These are phyloP conservation scores for Gouania willdenowi DNA, from an alignment of 2,797 vertebrate species.

Conservation along the genomic window DNA sequence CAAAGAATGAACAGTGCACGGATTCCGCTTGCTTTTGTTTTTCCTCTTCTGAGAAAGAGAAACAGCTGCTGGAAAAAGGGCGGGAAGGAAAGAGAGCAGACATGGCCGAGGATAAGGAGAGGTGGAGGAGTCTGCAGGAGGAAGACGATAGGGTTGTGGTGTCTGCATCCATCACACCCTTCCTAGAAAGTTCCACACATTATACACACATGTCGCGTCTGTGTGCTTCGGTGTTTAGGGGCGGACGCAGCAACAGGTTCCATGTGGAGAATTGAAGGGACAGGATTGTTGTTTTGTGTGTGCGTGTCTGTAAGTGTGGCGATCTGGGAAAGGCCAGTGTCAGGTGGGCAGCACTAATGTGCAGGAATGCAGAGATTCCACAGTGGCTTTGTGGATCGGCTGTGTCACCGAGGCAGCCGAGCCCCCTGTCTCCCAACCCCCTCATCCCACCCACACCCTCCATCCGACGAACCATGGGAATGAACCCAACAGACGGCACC, in stretches of 20 bases:
- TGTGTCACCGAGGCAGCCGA: conserved; percentile 58
- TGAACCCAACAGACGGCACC: conserved; percentile 49
- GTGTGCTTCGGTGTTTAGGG: conserved; percentile 31
- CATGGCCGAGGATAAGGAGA: conserved; percentile 26
- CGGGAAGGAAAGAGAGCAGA: conserved; percentile 36
- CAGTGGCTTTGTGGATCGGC: conserved; percentile 71
- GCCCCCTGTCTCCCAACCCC: conserved; percentile 32
- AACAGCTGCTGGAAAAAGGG: background rate
- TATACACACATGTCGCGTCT: conserved; percentile 13
- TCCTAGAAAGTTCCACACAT: conserved; percentile 8
- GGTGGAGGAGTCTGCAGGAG: conserved; percentile 16
- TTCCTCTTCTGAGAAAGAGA: conserved; percentile 1
- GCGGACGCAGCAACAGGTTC: conserved; percentile 21
- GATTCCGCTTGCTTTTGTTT: conserved; percentile 5
- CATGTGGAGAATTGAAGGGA: conserved; percentile 32
- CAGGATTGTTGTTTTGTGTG: conserved; percentile 28
- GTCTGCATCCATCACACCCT: conserved; percentile 10
- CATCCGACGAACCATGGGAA: conserved; percentile 72
- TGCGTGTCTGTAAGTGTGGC: conserved; percentile 20
- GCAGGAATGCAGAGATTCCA: conserved; percentile 79
- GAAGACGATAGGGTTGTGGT: conserved; percentile 16
- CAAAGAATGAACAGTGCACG: no score
- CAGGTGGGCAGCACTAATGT: conserved; percentile 80
- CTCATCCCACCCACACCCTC: no score
- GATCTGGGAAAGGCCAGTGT: conserved; percentile 65